Base-by-base conservation (phyloP, 2,113 vertebrate species). In the Paramormyrops kingsleyae region DNA sequence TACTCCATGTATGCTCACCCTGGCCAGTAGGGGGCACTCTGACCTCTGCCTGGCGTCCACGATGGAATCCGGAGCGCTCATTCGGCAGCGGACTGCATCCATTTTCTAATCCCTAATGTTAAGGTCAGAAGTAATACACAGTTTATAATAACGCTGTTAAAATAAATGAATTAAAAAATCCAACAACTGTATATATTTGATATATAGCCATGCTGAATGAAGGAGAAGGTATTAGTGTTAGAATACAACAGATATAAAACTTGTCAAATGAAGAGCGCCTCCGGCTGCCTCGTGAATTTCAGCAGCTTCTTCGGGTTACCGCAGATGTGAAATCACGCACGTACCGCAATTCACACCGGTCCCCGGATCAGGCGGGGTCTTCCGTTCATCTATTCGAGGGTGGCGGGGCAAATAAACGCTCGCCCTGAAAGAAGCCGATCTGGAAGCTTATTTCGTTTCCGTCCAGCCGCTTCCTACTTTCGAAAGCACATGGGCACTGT, bases 21-120 rank as follows among this genome's bases (percentile, higher is more conserved):
- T 93, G 90, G 95, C 95, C 2, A 95, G 94, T 88, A 92, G 93
- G 31, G 94, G 93, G 0, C 94, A 94, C 53, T 92, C 93, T 7
- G 92, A 27, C 4, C 91, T 21, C 0, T 92, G 87, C 21, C 46
- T 90, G 13, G 92, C 87, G 44, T 91, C 91, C 66, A 88, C 90
- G 88, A 94, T 93, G 0, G 92, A 91, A 89, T 94, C 94, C 7
- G 89, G 92, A 35, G 90, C 89, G 70, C 90, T 89, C 0, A 92
- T 88, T n/a, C 91, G 39, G 88, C 83, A 91, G 53, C 89, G 90
- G 62, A 94, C 91, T 39, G 93, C 93, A 91, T 96, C 95, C 96
- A 96, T 96, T 87, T 87, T 93, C 83, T 42, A 42, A 19, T 88
- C 56, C 87, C 31, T 87, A 87, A 53, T 35, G 50, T 35, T 56